These are phyloP conservation scores for Mastomys coucha DNA, from an alignment of 2,113 vertebrate species.

Conservation along the genomic window DNA sequence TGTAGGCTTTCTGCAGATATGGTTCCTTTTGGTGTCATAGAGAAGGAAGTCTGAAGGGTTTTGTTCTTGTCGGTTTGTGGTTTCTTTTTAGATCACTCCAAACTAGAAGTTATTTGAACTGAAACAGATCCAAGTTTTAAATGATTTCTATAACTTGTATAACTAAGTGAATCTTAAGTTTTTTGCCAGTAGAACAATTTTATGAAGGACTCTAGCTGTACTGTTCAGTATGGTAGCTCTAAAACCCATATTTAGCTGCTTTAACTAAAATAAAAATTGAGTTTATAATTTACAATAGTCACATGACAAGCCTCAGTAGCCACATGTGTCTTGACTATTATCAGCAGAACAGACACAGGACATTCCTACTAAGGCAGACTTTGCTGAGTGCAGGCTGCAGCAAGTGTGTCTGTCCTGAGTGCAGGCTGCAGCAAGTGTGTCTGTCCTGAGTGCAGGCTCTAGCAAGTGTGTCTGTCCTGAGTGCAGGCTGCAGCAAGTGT, in stretches of 20 bases:
- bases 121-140: neutral
- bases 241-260: neutral
- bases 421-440: too few relatives aligned
- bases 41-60: neutral
- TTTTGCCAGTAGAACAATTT: neutral
- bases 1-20: neutral
- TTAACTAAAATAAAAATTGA: neutral
- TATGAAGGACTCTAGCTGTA: neutral
- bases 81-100: neutral
- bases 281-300: neutral
- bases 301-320: neutral
- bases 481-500: too few relatives aligned
- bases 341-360: fast-evolving
- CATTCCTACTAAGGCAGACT: fast-evolving
- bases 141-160: neutral
- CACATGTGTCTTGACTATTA: fast-evolving
- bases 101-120: neutral
- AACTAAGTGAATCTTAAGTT: neutral
- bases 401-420: neutral
- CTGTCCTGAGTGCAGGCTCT: too few relatives aligned
- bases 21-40: neutral
- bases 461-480: too few relatives aligned
- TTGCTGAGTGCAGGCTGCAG: neutral
- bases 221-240: neutral
- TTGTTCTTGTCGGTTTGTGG: neutral